Evolutionary conservation across 2,888 invertebrate species (phyloP), one percentile per base, ranked within the genome.

Genomic region (Crematogaster levior): DNA sequence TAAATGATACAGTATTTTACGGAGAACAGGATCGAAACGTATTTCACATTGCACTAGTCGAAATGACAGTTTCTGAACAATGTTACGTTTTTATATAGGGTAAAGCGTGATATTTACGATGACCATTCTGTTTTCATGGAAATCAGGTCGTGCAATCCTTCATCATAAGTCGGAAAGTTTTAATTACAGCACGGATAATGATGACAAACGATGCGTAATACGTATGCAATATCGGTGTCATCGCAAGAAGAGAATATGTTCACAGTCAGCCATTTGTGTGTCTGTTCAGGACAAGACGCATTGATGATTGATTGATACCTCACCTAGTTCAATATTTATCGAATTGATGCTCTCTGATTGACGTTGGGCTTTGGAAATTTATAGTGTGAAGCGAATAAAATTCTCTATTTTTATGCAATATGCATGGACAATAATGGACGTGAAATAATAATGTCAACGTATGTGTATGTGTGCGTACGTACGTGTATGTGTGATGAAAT

Each of bases 121-220:
- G 37, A 83, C 87, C 86, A 83, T 82, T 79, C 63, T 75, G 73
- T 74, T 53, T 61, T 65, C 72, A 63, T 65, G 70, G 73, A 83
- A 87, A 86, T 86, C 83, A 72, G 84, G 51, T 56, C 75, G 48
- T 51, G 66, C 58, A 75, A 73, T 86, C 88, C 86, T 86, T 77
- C 84, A 86, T 88, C 88, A 86, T 61, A 66, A 73, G 74, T 58
- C 68, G 37, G 37, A 73, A 80, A 84, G 79, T 88, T 88, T 88
- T 86, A 88, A 88, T 88, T 88, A 86, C 81, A 46, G 34, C 12
- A 21, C 46, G 15, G 61, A 68, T 85, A 88, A 88, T 84, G 88
- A 88, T 88, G 88, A 88, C 82, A 79, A 80, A 88, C 79, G 85
- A 87, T 58, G 60, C 63, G 79, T 61, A 48, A 61, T 58, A 74